phyloP scores from a whole-genome alignment of 2,888 invertebrate genomes.

The Disparrhopalites patrizii region DNA sequence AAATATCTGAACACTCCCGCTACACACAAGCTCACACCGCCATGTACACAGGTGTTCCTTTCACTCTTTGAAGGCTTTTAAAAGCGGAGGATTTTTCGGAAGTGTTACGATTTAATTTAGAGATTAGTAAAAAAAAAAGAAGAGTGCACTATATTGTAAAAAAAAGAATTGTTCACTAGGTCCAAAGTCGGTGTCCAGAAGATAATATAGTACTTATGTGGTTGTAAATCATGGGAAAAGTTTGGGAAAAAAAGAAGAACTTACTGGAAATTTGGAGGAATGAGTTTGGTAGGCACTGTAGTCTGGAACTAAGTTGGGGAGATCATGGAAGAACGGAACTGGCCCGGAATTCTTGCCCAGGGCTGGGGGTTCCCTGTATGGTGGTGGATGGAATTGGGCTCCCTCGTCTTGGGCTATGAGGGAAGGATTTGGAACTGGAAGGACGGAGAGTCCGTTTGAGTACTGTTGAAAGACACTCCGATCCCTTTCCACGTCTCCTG shows the following conservation, averaged over 20 bases:
- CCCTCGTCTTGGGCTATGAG: slow-evolving; percentile 15
- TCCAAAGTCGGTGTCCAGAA: neutral
- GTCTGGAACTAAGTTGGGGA: slow-evolving; percentile 28
- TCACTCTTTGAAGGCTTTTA: no score
- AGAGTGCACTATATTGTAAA: no score
- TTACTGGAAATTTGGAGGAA: slow-evolving; percentile 47
- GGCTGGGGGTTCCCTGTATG: slow-evolving; percentile 37
- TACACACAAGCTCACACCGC: no score
- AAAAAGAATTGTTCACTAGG: no score
- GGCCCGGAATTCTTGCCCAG: slow-evolving; percentile 29
- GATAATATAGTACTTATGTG: neutral
- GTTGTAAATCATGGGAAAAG: neutral
- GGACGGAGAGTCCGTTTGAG: slow-evolving; percentile 18
- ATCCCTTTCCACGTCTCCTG: slow-evolving; percentile 10
- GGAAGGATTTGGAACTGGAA: slow-evolving; percentile 22
- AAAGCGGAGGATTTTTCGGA: no score
- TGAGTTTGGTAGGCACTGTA: slow-evolving; percentile 40
- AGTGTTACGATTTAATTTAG: slow-evolving; percentile 6
- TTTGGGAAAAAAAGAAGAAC: slow-evolving; percentile 4
- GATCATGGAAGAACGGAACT: slow-evolving; percentile 24
- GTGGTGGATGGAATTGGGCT: slow-evolving; percentile 33
- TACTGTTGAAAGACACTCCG: neutral
- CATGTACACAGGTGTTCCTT: no score
- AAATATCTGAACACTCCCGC: no score
- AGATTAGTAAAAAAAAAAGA: neutral